Evolutionary conservation across 2,888 invertebrate genomes (phyloP), one percentile per base, ranked within the genome.

Genomic region (Nomada ruficornis): DNA sequence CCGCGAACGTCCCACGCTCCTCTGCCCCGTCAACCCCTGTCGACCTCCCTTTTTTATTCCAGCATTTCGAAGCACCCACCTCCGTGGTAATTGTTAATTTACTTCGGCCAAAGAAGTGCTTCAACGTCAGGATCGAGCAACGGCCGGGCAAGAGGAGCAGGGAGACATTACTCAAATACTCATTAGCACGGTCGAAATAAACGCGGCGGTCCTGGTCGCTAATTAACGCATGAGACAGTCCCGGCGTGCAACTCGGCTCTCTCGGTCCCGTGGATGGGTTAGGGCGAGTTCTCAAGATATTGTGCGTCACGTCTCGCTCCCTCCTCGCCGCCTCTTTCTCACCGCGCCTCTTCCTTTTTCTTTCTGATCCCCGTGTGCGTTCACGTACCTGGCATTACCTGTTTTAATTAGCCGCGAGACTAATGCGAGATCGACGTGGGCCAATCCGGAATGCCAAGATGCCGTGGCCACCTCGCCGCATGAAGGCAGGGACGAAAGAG

Each of bases 161-260:
- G 88, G 87, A 88, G 91, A 89, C 91, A 92, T 92, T 91, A 92
- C 89, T 92, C 91, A 92, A 92, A 92, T 91, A 92, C 91, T 92
- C 92, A 92, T 92, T 92, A 92, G 91, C 90, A 88, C 89, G 91
- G 87, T 89, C 90, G 90, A 91, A 91, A 92, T 92, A 91, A 90
- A 89, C 91, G 89, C 89, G 88, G 13, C 89, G 88, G 86, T 85
- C 82, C 85, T 89, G 91, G 87, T 89, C 85, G 87, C 90, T 92
- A 92, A 92, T 92, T 92, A 92, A 92, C 92, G 91, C 88, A 86
- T 91, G 88, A 88, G 90, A 88, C 73, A 76, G 74, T 64, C 20
- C 65, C 74, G 73, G 55, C 72, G 79, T 84, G 78, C 72, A 71
- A 81, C 84, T 83, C 50, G 62, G 47, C 75, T 75, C 82, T 80